These are phyloP conservation scores for Chrosomus eos DNA, from an alignment of 2,797 vertebrate species.

Conservation along the genomic window DNA sequence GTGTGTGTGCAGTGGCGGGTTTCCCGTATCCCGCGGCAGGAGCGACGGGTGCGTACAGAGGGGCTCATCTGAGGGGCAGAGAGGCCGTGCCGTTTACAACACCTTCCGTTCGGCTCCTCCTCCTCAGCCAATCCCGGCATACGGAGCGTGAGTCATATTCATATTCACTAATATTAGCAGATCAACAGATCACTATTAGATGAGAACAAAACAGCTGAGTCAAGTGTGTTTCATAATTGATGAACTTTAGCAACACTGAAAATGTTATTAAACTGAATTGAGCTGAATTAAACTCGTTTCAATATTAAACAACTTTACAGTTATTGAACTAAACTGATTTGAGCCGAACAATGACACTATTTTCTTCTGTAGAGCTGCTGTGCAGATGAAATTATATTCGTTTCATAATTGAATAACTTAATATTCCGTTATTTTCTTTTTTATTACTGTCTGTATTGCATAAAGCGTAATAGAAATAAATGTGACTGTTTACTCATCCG, in stretches of 20 bases:
- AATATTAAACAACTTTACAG: background rate
- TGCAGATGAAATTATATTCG: background rate
- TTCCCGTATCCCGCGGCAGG: slow-evolving; percentile 92
- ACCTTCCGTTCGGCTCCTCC: slow-evolving; percentile 93
- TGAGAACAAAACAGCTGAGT: background rate
- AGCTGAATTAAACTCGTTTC: background rate
- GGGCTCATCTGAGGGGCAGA: slow-evolving; percentile 91
- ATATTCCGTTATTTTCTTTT: background rate
- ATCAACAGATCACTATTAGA: background rate
- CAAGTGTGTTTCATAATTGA: background rate
- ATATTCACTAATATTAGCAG: background rate
- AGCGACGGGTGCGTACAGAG: slow-evolving; percentile 90
- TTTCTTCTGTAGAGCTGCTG: background rate
- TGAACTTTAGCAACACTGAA: background rate
- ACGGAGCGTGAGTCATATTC: slow-evolving; percentile 86
- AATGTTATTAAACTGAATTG: too few relatives aligned
- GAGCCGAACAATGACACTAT: too few relatives aligned
- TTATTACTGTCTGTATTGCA: background rate
- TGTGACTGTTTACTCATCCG: background rate
- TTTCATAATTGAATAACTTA: background rate
- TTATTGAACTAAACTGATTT: too few relatives aligned
- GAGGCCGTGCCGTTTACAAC: slow-evolving; percentile 92
- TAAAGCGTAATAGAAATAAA: background rate
- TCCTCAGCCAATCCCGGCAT: slow-evolving; percentile 90
- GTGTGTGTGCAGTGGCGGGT: slow-evolving; percentile 83